Evolutionary conservation across 2,888 invertebrate species (phyloP).

Genomic region (Trypoxylon attenuatum): DNA sequence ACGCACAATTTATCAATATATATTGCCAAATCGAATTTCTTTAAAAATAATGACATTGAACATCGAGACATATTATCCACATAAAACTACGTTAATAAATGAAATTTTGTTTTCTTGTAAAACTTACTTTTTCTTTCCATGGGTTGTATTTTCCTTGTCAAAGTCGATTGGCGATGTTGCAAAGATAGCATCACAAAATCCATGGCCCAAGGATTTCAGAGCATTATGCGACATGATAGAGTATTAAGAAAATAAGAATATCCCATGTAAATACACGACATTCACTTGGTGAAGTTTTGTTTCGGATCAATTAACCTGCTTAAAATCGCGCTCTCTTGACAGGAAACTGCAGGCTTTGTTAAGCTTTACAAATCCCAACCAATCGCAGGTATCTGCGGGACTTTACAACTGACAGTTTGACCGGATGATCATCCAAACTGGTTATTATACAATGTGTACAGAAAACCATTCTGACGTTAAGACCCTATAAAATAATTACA

Average conservation of each 20-base stretch:
- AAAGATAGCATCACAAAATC: slow-evolving; percentile 70
- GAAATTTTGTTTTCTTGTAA: no score
- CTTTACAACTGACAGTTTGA: no score
- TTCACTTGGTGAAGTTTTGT: slow-evolving; percentile 11
- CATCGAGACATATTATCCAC: background rate
- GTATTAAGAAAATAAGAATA: background rate
- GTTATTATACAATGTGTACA: no score
- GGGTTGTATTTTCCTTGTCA: slow-evolving; percentile 57
- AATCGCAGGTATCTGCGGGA: no score
- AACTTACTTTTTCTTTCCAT: slow-evolving; percentile 55
- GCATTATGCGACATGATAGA: slow-evolving; percentile 55
- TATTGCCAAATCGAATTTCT: background rate
- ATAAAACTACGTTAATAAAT: no score
- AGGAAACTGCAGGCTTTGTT: no score
- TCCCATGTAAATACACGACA: background rate
- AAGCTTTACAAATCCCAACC: background rate
- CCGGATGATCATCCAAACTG: no score
- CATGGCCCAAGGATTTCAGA: slow-evolving; percentile 44
- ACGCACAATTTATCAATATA: no score
- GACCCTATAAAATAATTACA: no score
- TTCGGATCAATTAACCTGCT: slow-evolving; percentile 26
- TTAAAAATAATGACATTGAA: background rate
- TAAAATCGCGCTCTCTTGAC: slow-evolving; percentile 12
- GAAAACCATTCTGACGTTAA: no score
- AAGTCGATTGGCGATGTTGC: slow-evolving; percentile 64